Percentiles rank a stretch among this genome's conserved stretches.
Evolutionary conservation across 2,888 invertebrate genomes (phyloP).

Genomic region (Caenorhabditis sp.): DNA sequence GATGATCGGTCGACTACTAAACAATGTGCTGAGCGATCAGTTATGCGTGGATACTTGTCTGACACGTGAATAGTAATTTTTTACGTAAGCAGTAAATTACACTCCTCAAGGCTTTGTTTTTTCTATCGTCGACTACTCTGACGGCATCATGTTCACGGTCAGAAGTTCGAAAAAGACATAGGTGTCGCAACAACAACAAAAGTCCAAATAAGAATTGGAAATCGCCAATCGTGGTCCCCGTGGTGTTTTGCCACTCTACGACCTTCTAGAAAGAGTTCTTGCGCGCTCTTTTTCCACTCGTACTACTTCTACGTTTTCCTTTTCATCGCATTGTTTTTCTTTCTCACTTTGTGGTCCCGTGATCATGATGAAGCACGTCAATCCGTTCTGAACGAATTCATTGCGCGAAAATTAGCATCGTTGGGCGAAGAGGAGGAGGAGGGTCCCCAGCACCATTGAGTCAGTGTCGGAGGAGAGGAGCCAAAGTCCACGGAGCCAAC

Average conservation of each 20-base stretch:
- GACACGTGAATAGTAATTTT: background rate
- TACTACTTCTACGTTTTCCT: conserved; percentile 10
- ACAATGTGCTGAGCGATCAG: conserved; percentile 17
- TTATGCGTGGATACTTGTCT: conserved; percentile 1
- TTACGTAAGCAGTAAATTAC: conserved; percentile 13
- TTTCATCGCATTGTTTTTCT: background rate
- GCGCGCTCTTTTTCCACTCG: background rate
- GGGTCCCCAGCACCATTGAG: conserved; percentile 8
- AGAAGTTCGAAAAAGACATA: no score
- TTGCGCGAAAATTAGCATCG: conserved; percentile 47
- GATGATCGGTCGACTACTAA: conserved; percentile 27
- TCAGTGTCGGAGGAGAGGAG: conserved; percentile 6
- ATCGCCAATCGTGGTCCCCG: no score
- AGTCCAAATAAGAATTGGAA: no score
- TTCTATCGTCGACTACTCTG: background rate
- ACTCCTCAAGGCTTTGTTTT: background rate
- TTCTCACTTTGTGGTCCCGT: conserved; percentile 4
- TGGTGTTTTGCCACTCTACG: background rate
- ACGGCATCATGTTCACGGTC: no score
- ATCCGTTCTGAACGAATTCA: conserved; percentile 42
- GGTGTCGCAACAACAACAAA: no score
- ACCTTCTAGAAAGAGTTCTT: background rate
- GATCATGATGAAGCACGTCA: conserved; percentile 37
- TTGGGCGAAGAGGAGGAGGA: conserved; percentile 1
- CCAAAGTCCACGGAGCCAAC: conserved; percentile 15